Percentiles rank a stretch among this genome's conserved stretches.
These are phyloP conservation scores for Cyprinella venusta DNA, from an alignment of 2,797 vertebrate genomes.

Conservation along the genomic window DNA sequence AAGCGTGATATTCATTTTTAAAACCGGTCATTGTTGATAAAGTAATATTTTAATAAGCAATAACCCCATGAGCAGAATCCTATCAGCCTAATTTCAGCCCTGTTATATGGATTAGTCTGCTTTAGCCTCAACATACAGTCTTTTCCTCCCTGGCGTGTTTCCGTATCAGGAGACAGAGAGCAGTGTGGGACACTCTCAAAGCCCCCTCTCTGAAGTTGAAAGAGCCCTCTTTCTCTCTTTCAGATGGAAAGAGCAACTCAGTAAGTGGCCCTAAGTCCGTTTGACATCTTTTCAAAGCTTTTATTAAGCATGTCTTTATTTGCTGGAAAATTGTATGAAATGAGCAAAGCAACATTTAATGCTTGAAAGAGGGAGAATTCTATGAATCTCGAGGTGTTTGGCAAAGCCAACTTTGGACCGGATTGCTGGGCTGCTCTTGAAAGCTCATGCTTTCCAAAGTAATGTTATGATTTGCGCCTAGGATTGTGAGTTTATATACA, in stretches of 20 bases:
- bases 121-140: not conserved
- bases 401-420: conserved; percentile 33
- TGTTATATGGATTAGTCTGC: conserved; percentile 28
- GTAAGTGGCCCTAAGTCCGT: conserved; percentile 52
- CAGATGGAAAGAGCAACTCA: conserved; percentile 43
- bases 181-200: conserved; percentile 17
- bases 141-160: conserved; percentile 30
- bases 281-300: conserved; percentile 65
- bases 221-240: conserved; percentile 46
- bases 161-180: conserved; percentile 30
- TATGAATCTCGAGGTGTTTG: conserved; percentile 47
- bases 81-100: conserved; percentile 28
- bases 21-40: conserved; percentile 21
- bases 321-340: conserved; percentile 66
- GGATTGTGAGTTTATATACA: conserved; percentile 37
- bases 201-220: conserved; percentile 50
- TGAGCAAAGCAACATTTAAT: conserved; percentile 60
- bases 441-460: conserved; percentile 15
- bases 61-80: conserved; percentile 34
- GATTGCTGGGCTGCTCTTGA: conserved; percentile 1
- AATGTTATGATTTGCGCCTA: conserved; percentile 9
- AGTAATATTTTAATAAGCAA: conserved; percentile 34
- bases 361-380: conserved; percentile 45
- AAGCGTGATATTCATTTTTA: not conserved
- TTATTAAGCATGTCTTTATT: conserved; percentile 48